Base-by-base conservation (phyloP, 1,140 invertebrate species). In the Triops cancriformis region DNA sequence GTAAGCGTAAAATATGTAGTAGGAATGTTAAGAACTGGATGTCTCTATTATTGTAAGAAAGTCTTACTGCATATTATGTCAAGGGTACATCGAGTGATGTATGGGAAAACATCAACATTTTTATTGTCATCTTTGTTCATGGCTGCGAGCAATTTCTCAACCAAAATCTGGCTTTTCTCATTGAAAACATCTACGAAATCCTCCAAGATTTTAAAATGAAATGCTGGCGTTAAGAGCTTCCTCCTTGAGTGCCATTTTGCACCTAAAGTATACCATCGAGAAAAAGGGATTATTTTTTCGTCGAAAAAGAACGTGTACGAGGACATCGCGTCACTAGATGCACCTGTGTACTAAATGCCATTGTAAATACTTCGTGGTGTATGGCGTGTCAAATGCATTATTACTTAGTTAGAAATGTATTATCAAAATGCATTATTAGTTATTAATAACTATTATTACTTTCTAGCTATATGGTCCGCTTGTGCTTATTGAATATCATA, bases 191-290 rank as follows among this genome's bases (percentile, higher is more conserved):
- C 87, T 1, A 93, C 80, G 81, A 94, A 94, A 77, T 91, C 89
- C 79, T 93, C 88, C 18, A 94, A 82, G 37, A 94, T 92, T 77
- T 90, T 89, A 81, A 93, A 92, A 82, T 94, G 92, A 82, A 94
- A 94, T 0, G 92, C 90, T 10, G 93, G 92, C 0, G 93, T 94
- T 27, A 93, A 82, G 73, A 92, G 85, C 83, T 90, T 82, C n/a
- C 90, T 82, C 79, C 89, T 82, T 0, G 76, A 80, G 18, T 85
- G 84, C 90, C 90, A 91, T 84, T 90, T 89, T 7, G 82, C 81
- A 64, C 82, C 83, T 92, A 94, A 84, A 28, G 92, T 93, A 26
- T 88, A 88, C 27, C 91, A 91, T 14, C 94, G 84, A 92, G 94
- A 12, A 89, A 88, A 80, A 89, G 87, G 95, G 83, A 80, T 90